These are phyloP conservation scores for Haemorhous mexicanus DNA, from an alignment of 2,113 vertebrate species.

Conservation along the genomic window DNA sequence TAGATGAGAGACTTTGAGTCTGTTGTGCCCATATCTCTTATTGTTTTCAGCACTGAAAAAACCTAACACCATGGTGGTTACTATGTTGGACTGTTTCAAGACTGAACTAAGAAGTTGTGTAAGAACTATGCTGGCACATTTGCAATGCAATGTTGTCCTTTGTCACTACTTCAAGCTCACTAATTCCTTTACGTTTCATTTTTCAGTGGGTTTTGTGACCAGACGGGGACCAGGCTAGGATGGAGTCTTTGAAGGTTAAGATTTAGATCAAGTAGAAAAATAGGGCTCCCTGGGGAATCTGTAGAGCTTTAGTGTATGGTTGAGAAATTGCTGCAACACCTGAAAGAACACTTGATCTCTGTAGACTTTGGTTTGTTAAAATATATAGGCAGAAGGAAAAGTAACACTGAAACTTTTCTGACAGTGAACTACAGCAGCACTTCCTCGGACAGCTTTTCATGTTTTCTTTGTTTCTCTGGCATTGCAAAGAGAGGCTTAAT, in stretches of 20 bases:
- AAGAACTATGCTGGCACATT: neutral
- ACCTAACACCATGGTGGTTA: rapidly evolving
- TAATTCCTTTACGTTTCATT: neutral
- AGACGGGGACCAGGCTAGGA: neutral
- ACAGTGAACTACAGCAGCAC: neutral
- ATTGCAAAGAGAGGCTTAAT: neutral
- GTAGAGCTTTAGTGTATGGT: neutral
- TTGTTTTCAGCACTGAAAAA: neutral
- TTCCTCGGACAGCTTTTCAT: neutral
- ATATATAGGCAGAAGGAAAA: neutral
- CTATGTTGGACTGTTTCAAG: neutral
- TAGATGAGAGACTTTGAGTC: neutral
- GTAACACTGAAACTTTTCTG: neutral
- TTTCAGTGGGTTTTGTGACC: neutral
- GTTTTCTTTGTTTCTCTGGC: neutral
- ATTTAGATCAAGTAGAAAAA: neutral
- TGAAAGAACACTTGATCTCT: neutral
- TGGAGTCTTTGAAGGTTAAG: neutral
- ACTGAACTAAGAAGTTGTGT: neutral
- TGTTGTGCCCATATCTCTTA: neutral
- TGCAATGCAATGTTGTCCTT: neutral
- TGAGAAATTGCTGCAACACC: neutral
- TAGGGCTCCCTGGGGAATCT: neutral
- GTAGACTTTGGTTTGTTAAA: neutral
- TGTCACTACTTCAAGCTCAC: neutral